Evolutionary conservation across 2,797 vertebrate species (phyloP).

Genomic region (Rallus crepitans): DNA sequence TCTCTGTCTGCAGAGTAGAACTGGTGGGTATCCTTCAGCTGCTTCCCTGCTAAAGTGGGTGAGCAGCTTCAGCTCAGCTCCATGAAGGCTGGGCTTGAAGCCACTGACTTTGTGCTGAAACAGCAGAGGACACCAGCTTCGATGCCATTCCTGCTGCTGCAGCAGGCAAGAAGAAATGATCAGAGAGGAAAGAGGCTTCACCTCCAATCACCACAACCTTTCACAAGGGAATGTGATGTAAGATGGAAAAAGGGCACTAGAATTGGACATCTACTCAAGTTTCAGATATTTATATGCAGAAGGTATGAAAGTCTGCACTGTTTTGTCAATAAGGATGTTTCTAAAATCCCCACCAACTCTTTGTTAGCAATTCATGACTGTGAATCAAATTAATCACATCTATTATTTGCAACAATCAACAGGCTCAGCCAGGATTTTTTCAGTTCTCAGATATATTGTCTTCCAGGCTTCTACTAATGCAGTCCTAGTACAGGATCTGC

Average conservation of each 20-base stretch:
- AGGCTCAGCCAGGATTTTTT: not conserved
- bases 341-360: not conserved
- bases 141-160: not conserved
- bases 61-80: not conserved
- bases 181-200: not conserved
- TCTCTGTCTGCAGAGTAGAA: not conserved
- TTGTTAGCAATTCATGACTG: not conserved
- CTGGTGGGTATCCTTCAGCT: not conserved
- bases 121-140: rapidly evolving
- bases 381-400: not conserved
- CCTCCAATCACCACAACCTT: not conserved
- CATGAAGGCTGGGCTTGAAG: not conserved
- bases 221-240: not conserved
- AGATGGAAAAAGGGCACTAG: not conserved
- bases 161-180: not conserved
- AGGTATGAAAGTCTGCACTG: not conserved
- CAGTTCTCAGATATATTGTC: not conserved
- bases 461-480: not conserved
- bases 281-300: not conserved
- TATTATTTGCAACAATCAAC: not conserved
- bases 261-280: not conserved
- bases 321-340: not conserved
- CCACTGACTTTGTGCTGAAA: not conserved
- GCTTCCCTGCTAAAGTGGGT: not conserved
- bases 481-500: not conserved